A percentile compares a stretch with the other conserved stretches of the same genome.
Conservation (phyloP, 92 coral and sea anemone genomes). For the Zoanthus solanderi region DNA sequence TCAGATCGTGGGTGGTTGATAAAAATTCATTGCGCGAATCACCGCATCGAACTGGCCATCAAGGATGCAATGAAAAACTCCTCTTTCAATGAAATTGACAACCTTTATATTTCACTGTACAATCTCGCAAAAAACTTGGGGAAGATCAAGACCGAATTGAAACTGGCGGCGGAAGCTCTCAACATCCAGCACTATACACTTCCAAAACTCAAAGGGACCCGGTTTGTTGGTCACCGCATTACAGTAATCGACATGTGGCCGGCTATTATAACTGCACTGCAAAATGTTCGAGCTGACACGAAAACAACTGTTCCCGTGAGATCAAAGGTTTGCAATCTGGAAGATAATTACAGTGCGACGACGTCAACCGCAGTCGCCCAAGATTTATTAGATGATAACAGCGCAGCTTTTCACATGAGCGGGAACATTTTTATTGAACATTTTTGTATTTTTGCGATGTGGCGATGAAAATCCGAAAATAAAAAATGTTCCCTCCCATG, state of each 20-base stretch:
- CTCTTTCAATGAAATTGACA: neutral
- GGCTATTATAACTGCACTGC: neutral
- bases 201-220: conserved; percentile 18
- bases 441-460: too few species aligned
- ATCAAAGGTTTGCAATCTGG: neutral
- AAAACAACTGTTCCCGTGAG: neutral
- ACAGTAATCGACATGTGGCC: conserved; percentile 24
- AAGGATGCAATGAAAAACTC: conserved; percentile 21
- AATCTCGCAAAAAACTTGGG: conserved; percentile 17
- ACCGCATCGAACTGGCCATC: neutral
- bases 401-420: neutral
- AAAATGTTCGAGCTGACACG: neutral
- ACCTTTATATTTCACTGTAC: neutral
- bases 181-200: neutral
- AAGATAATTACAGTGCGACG: neutral
- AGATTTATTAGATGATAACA: neutral
- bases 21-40: conserved; percentile 9
- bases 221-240: conserved; percentile 24
- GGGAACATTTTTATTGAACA: too few species aligned
- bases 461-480: too few species aligned
- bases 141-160: conserved; percentile 24
- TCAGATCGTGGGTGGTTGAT: neutral
- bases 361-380: neutral
- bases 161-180: conserved; percentile 11
- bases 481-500: too few species aligned